These are phyloP conservation scores for Probosciger aterrimus DNA, from an alignment of 2,113 vertebrate genomes.

Conservation along the genomic window DNA sequence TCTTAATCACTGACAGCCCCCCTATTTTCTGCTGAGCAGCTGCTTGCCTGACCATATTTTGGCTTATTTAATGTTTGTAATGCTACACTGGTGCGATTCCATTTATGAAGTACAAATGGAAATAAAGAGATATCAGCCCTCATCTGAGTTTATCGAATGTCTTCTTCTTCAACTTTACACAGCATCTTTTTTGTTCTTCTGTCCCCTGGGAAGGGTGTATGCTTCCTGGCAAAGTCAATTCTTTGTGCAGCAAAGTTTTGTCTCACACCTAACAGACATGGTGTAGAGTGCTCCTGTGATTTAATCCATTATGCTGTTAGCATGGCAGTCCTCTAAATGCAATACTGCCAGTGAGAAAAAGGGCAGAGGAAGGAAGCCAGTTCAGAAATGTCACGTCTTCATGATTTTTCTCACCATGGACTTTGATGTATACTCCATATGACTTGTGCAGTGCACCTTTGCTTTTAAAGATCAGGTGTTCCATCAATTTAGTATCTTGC, in stretches of 20 bases:
- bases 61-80: background rate
- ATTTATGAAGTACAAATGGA: background rate
- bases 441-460: constrained; percentile 34
- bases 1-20: background rate
- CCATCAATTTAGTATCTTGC: background rate
- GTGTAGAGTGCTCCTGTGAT: background rate
- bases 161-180: background rate
- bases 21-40: background rate
- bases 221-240: background rate
- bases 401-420: constrained; percentile 49
- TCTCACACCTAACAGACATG: background rate
- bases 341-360: constrained; percentile 11
- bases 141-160: background rate
- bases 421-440: constrained; percentile 51
- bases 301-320: constrained; percentile 21
- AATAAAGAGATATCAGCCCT: background rate
- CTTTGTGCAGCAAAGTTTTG: background rate
- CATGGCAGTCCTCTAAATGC: background rate
- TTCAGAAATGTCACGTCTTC: constrained; percentile 64
- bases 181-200: background rate
- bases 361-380: constrained; percentile 41
- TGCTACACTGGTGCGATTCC: background rate
- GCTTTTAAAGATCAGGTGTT: constrained; percentile 51
- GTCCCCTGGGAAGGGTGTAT: background rate
- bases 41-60: background rate